phyloP scores from a whole-genome alignment of 2,888 invertebrate species.

The Pharmacophagus antenor region DNA sequence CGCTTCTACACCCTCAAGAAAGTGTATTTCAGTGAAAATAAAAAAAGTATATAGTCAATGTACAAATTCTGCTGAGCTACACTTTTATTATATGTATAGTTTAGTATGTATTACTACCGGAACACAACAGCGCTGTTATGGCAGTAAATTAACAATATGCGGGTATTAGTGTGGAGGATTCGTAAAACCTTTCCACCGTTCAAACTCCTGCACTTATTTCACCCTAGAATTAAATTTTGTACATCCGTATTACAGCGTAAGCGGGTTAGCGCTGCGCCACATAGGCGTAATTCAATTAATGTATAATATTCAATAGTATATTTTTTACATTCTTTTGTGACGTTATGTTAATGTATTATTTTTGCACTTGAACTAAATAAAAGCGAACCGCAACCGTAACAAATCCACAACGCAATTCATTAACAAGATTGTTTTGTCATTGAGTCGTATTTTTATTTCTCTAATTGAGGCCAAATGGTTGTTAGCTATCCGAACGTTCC shows the following conservation, averaged over 20 bases:
- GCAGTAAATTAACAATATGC: neutral
- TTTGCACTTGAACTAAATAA: constrained; percentile 27
- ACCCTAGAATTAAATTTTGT: neutral
- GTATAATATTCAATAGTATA: neutral
- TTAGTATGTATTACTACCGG: no score
- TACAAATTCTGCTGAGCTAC: no score
- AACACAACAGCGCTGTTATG: no score
- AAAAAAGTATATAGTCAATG: no score
- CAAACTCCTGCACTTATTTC: neutral
- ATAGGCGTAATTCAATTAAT: neutral
- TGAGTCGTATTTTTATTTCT: constrained; percentile 63
- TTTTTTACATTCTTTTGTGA: neutral
- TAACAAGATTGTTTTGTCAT: constrained; percentile 71
- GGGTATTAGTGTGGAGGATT: no score
- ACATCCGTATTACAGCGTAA: neutral
- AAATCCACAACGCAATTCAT: constrained; percentile 57
- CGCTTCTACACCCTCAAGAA: no score
- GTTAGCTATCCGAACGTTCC: constrained; percentile 56
- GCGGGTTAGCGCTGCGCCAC: neutral
- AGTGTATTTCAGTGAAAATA: no score
- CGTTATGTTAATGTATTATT: constrained; percentile 9
- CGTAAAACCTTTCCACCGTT: no score
- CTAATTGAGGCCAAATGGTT: constrained; percentile 69
- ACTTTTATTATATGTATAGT: no score
- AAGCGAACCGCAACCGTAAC: constrained; percentile 31